Percentiles rank a stretch among this genome's conserved stretches.
These are phyloP conservation scores for Holcopasites calliopsidis DNA, from an alignment of 1,140 invertebrate species.

Conservation along the genomic window DNA sequence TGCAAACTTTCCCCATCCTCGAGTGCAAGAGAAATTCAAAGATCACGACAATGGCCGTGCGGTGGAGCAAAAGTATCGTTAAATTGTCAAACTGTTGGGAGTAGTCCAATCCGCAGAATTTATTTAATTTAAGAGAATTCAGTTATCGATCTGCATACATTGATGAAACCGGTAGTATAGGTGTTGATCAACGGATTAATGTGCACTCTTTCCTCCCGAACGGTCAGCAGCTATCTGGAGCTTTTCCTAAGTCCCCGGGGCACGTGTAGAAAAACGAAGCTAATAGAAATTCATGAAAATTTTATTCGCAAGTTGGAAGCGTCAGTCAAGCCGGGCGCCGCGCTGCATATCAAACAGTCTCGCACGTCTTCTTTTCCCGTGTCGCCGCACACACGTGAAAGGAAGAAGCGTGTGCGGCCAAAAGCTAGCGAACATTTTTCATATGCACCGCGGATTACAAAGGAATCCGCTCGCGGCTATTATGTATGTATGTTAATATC, in stretches of 20 bases:
- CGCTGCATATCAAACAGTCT: conserved; percentile 76
- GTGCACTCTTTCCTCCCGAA: background rate
- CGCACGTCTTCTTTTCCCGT: conserved; percentile 33
- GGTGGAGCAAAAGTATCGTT: background rate
- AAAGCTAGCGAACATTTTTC: background rate
- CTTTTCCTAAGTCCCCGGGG: conserved; percentile 64
- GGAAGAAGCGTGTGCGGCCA: background rate
- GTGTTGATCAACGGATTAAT: conserved; percentile 17
- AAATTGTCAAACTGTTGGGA: too few species aligned
- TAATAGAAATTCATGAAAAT: conserved; percentile 81
- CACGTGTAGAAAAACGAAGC: conserved; percentile 73
- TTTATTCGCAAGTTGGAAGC: conserved; percentile 79
- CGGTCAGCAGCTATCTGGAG: conserved; percentile 17
- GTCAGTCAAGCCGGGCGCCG: conserved; percentile 76
- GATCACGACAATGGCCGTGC: background rate
- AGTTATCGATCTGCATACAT: background rate
- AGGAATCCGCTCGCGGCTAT: background rate
- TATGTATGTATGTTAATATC: conserved; percentile 2
- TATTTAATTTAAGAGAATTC: background rate
- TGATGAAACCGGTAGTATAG: conserved; percentile 29
- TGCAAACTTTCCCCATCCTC: conserved; percentile 29
- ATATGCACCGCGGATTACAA: background rate
- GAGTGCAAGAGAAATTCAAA: background rate
- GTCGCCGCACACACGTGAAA: conserved; percentile 13
- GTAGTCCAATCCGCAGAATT: background rate